Evolutionary conservation across 2,113 vertebrate genomes (phyloP).

Genomic region (Notiomystis cincta): DNA sequence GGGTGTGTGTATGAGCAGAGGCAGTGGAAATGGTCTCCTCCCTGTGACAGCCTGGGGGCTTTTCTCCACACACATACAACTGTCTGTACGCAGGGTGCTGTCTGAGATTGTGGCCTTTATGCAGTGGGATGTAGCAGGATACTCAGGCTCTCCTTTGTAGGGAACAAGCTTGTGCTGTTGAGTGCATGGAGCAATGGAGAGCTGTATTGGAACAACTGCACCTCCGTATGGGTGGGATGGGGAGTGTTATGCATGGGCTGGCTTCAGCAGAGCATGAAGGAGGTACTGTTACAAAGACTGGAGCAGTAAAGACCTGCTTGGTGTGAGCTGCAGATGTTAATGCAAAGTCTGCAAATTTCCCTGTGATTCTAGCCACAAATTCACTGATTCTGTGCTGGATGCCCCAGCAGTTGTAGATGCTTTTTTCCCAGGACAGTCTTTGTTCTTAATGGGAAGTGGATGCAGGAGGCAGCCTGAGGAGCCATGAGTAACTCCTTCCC

Average conservation of each 20-base stretch:
- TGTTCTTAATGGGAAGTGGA: not conserved
- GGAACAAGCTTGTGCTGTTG: not conserved
- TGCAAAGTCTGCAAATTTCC: not conserved
- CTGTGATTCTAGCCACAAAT: not conserved
- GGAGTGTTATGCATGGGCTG: not conserved
- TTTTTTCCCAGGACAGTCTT: not conserved
- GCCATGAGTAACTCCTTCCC: not conserved
- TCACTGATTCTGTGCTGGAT: not conserved
- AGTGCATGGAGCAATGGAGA: not conserved
- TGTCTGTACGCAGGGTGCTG: not conserved
- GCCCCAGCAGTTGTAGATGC: not conserved
- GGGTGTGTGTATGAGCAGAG: not conserved
- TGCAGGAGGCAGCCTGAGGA: not conserved
- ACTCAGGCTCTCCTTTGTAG: not conserved
- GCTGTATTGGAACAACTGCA: not conserved
- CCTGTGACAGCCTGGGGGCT: not conserved
- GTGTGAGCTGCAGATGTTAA: not conserved
- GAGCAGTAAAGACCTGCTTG: not conserved
- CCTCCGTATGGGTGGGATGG: not conserved
- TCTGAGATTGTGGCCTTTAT: not conserved
- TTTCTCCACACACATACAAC: not conserved
- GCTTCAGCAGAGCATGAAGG: not conserved
- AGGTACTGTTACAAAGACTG: not conserved
- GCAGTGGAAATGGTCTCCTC: not conserved
- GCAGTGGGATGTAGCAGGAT: not conserved